phyloP scores from a whole-genome alignment of 2,113 vertebrate genomes.

The Arothron firmamentum region DNA sequence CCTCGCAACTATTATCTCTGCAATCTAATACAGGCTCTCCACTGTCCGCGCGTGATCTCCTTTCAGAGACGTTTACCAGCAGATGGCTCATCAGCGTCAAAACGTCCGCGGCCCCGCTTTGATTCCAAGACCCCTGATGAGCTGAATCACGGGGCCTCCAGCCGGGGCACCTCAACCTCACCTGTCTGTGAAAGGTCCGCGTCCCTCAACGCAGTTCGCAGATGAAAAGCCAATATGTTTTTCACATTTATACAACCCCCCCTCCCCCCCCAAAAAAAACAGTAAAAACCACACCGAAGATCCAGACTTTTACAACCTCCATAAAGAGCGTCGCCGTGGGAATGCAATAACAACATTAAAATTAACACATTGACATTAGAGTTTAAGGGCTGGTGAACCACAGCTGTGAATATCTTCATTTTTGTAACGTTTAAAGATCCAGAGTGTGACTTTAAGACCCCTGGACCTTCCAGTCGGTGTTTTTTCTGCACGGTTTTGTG shows the following conservation, averaged over 20 bases:
- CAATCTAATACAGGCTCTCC: constrained; percentile 27
- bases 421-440: too few relatives aligned
- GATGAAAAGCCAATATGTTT: background rate
- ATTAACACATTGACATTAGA: too few relatives aligned
- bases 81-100: constrained; percentile 28
- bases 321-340: too few relatives aligned
- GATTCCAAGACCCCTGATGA: constrained; percentile 32
- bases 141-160: constrained; percentile 2
- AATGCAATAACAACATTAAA: too few relatives aligned
- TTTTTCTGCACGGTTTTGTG: too few relatives aligned
- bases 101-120: constrained; percentile 19
- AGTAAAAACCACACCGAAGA: background rate
- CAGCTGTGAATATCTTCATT: too few relatives aligned
- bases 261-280: background rate
- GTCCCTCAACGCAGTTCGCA: background rate
- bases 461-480: too few relatives aligned
- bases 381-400: too few relatives aligned
- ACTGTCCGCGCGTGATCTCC: constrained; percentile 27
- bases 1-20: constrained; percentile 48
- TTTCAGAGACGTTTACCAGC: constrained; percentile 41
- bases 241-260: background rate
- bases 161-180: background rate
- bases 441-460: too few relatives aligned
- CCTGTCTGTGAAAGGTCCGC: too few relatives aligned
- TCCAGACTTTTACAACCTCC: too few relatives aligned